Evolutionary conservation across 2,113 vertebrate genomes (phyloP).

Genomic region (Phyllostomus hastatus): DNA sequence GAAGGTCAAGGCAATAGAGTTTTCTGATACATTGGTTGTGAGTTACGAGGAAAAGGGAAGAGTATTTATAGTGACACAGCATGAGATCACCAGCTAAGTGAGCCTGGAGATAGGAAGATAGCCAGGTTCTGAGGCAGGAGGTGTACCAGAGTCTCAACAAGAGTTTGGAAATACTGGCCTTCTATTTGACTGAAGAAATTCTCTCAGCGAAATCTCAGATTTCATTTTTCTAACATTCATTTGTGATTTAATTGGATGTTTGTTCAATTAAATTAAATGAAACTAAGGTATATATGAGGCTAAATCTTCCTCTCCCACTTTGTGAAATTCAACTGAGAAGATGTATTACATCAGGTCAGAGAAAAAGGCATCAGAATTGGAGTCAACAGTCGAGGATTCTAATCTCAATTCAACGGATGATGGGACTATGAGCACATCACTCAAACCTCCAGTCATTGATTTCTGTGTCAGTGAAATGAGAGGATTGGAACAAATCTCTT

Average conservation of each 20-base stretch:
- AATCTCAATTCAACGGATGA: not conserved
- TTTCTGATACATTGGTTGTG: not conserved
- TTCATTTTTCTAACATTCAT: not conserved
- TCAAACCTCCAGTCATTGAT: not conserved
- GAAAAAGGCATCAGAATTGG: not conserved
- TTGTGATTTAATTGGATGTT: not conserved
- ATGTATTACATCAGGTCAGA: not conserved
- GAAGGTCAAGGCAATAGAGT: not conserved
- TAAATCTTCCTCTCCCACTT: not conserved
- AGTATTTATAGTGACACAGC: not conserved
- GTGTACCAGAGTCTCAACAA: not conserved
- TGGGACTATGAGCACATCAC: not conserved
- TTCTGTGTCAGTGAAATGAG: not conserved
- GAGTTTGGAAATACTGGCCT: not conserved
- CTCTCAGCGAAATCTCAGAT: not conserved
- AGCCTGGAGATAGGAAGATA: not conserved
- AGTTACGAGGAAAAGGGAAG: not conserved
- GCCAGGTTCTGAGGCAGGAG: not conserved
- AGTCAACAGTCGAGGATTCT: not conserved
- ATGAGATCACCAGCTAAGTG: not conserved
- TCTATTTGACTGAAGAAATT: not conserved
- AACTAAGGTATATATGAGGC: not conserved
- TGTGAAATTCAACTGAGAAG: not conserved
- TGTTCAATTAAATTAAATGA: not conserved
- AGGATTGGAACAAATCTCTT: not conserved